Base-by-base conservation (phyloP, 2,797 vertebrate genomes). In the Lepilemur septentrionalis region DNA sequence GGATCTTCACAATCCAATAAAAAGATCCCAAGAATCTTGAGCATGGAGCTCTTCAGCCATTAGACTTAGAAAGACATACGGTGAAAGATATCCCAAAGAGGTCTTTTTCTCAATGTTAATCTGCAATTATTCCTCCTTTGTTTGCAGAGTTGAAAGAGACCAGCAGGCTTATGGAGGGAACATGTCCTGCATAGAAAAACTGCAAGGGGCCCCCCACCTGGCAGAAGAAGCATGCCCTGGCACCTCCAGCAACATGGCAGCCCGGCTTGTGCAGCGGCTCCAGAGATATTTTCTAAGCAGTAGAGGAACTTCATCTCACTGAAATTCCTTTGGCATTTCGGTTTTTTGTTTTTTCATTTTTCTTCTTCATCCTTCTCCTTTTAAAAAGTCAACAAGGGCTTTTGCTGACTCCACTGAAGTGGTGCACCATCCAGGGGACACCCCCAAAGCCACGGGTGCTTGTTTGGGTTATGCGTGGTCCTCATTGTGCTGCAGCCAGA, bases 1-100 rank as follows among this genome's bases (percentile, higher is more conserved):
- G 99, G 99, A 99, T 99, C 98, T 99, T 99, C 97, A 99, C 99
- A 81, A 99, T 99, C 98, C 98, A 98, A 98, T 99, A 99, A 97
- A 99, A 98, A 98, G 99, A 99, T 94, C 98, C 98, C 38, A 98
- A 99, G 79, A 99, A 98, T 93, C 72, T 99, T 35, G 99, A 99
- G 95, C 99, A 99, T 3, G 99, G 99, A 95, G 98, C 99, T 41
- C 97, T 98, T 8, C 98, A 98, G 95, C 98, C 97, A 1, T 98
- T 98, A 0, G 99, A 99, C 81, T 95, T 99, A 17, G 98, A 99
- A 81, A 98, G 98, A 95, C 99, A 99, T 89, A 99, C 99, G 99
- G 98, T 99, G 97, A 98, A 99, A 97, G 99, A 99, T 95, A 98
- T 98, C 98, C 98, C 99, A 97, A 99, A 99, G 98, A 99, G 99